phyloP scores from a whole-genome alignment of 2,888 invertebrate species.

The Brachycybe producta region DNA sequence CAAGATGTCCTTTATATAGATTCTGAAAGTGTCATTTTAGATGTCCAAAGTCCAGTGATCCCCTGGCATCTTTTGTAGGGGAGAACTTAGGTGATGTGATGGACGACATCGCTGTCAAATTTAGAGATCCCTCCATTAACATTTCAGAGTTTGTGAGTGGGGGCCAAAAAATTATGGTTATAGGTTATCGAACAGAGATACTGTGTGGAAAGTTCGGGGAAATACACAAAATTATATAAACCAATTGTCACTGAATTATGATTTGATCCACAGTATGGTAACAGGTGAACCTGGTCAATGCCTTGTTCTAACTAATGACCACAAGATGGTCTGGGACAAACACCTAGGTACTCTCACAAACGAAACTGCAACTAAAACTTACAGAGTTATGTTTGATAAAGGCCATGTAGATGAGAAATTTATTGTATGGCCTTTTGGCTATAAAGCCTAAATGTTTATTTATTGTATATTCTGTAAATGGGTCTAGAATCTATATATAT shows the following conservation, averaged over 20 bases:
- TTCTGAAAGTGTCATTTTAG: constrained; percentile 30
- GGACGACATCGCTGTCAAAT: constrained; percentile 27
- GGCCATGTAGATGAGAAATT: not conserved
- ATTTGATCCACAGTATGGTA: constrained; percentile 20
- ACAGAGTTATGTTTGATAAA: not conserved
- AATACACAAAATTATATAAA: constrained; percentile 23
- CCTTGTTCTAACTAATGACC: not conserved
- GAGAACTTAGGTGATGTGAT: constrained; percentile 30
- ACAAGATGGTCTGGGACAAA: not conserved
- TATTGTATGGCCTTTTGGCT: not conserved
- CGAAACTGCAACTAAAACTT: not conserved
- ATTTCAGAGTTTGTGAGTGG: constrained; percentile 29
- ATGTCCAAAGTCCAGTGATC: constrained; percentile 18
- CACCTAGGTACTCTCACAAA: not conserved
- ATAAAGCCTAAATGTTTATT: too few species aligned
- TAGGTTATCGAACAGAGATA: constrained; percentile 21
- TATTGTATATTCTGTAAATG: too few species aligned
- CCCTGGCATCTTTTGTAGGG: constrained; percentile 23
- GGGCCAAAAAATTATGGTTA: constrained; percentile 32
- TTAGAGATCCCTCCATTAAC: constrained; percentile 25
- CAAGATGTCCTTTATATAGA: constrained; percentile 30
- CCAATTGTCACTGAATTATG: constrained; percentile 22
- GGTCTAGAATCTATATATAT: too few species aligned
- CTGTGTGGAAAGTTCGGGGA: constrained; percentile 26
- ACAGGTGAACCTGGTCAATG: not conserved